Percentiles rank a stretch among this genome's conserved stretches.
These are phyloP conservation scores for Thunnus maccoyii DNA, from an alignment of 2,113 vertebrate genomes.

Conservation along the genomic window DNA sequence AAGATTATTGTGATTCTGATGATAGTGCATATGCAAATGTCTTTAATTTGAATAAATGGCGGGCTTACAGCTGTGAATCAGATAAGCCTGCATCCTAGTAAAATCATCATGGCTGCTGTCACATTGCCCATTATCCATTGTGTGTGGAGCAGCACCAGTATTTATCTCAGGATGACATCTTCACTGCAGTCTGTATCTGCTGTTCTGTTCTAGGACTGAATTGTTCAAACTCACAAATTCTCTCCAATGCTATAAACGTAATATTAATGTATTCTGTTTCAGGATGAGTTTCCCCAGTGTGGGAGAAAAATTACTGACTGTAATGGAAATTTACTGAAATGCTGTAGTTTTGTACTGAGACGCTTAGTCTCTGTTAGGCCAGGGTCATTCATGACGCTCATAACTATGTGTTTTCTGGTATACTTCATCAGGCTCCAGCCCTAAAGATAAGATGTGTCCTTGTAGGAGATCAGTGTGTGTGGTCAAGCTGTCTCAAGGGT, in stretches of 20 bases:
- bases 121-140: background rate
- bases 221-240: background rate
- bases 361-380: too few relatives aligned
- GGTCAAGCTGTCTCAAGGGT: too few relatives aligned
- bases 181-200: background rate
- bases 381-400: too few relatives aligned
- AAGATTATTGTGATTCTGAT: too few relatives aligned
- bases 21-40: constrained; percentile 23
- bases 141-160: background rate
- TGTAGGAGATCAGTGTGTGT: too few relatives aligned
- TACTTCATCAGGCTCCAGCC: too few relatives aligned
- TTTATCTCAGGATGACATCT: background rate
- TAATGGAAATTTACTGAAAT: too few relatives aligned
- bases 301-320: too few relatives aligned
- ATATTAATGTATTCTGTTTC: background rate
- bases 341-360: too few relatives aligned
- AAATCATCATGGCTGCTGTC: background rate
- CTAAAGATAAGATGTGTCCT: too few relatives aligned
- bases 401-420: too few relatives aligned
- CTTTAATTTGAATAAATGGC: constrained; percentile 39
- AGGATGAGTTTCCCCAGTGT: background rate
- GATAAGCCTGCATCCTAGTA: constrained; percentile 12
- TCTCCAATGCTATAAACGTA: background rate
- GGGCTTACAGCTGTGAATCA: background rate
- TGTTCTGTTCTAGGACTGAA: background rate